Conservation (phyloP, 2,113 vertebrate genomes). For the Ivindomyrus marchei region DNA sequence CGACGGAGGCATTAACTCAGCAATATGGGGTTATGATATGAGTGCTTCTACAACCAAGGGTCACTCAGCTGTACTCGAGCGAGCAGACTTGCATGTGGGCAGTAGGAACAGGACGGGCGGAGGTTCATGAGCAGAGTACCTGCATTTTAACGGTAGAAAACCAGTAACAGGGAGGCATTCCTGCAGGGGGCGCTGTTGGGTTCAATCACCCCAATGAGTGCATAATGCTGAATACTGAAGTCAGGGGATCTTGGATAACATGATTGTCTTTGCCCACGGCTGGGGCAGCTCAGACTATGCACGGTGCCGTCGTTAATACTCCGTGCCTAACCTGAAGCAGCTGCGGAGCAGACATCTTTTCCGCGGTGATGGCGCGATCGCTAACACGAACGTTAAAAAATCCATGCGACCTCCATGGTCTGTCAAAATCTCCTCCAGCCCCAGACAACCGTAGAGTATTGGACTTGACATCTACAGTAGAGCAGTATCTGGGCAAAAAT, state of each 20-base stretch:
- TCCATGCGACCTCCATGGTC: not conserved
- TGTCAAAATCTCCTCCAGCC: not conserved
- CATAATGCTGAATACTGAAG: not conserved
- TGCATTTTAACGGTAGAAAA: conserved; percentile 69
- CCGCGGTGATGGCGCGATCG: not conserved
- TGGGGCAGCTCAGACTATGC: not conserved
- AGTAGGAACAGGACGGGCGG: conserved; percentile 6
- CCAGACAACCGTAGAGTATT: not conserved
- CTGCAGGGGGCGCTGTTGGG: conserved; percentile 52
- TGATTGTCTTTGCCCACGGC: not conserved
- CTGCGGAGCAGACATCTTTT: not conserved
- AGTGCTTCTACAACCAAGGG: conserved; percentile 46
- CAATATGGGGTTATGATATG: conserved; percentile 72
- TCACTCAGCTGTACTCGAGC: conserved; percentile 16
- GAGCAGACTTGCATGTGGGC: not conserved
- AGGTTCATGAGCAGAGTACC: conserved; percentile 49
- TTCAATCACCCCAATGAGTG: conserved; percentile 45
- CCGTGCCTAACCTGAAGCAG: not conserved
- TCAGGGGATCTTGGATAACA: not conserved
- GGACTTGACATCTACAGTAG: not conserved
- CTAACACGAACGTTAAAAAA: not conserved
- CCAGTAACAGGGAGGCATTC: conserved; percentile 54
- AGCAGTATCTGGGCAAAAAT: not conserved
- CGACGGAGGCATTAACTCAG: conserved; percentile 69
- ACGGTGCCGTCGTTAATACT: too few species aligned